Conservation (phyloP, 2,888 invertebrate species). For the Drosophila mayaguana region DNA sequence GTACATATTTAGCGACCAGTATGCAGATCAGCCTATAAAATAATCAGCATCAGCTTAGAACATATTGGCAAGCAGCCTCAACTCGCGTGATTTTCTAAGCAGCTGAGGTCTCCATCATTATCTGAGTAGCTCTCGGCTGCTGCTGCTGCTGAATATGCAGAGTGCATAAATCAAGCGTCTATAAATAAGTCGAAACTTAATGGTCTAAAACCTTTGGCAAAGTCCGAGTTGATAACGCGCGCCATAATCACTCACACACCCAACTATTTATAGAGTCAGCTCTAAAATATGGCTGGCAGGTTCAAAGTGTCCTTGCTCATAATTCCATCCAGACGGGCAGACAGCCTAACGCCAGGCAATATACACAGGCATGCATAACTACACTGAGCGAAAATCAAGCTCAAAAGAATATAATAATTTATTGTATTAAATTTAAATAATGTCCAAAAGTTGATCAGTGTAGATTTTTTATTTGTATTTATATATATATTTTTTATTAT, state of each 20-base stretch:
- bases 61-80: slow-evolving; percentile 32
- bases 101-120: neutral
- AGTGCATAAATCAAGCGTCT: slow-evolving; percentile 70
- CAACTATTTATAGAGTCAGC: slow-evolving; percentile 67
- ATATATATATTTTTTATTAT: too few relatives aligned
- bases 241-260: slow-evolving; percentile 67
- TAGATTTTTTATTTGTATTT: too few relatives aligned
- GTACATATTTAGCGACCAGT: slow-evolving; percentile 54
- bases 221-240: slow-evolving; percentile 61
- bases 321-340: slow-evolving; percentile 34
- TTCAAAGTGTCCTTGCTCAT: slow-evolving; percentile 70
- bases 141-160: neutral
- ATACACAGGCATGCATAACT: slow-evolving; percentile 7
- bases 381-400: slow-evolving; percentile 26
- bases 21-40: slow-evolving; percentile 76
- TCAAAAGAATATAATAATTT: too few relatives aligned
- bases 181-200: slow-evolving; percentile 76
- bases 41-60: slow-evolving; percentile 44
- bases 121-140: neutral
- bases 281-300: slow-evolving; percentile 51
- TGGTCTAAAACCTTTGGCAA: slow-evolving; percentile 51
- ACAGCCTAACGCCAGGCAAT: slow-evolving; percentile 57
- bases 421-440: too few relatives aligned
- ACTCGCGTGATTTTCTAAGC: slow-evolving; percentile 43
- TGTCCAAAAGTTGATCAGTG: too few relatives aligned